Base-by-base conservation (phyloP, 2,888 invertebrate genomes). In the Oasisia sp. region DNA sequence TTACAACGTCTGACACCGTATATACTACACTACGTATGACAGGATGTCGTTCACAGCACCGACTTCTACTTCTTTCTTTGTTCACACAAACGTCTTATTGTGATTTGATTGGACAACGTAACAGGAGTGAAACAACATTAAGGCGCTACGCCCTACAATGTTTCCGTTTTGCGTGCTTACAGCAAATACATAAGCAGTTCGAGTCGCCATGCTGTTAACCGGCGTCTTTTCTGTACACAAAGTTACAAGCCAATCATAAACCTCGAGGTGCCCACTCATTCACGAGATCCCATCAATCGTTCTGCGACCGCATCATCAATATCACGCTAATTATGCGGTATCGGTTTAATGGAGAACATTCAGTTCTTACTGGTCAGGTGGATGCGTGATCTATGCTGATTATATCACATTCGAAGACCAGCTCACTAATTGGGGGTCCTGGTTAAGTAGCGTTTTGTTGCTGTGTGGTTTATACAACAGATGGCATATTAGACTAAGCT, bases 361-460 rank as follows among this genome's bases (percentile, higher is more conserved):
- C 19, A 56, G 9, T 56, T 11, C 56, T 14, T 7, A 74, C 27
- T 74, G 74, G 27, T 74, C 74, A 74, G 74, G n/a, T n/a, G 27
- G 74, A 74, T 74, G 74, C 74, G n/a, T n/a, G 74, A n/a, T 74
- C 74, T 74, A n/a, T 74, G 27, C 74, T 74, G 74, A 74, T 74
- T 74, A 74, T 74, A 74, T 74, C 74, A 74, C 74, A 74, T 74
- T 74, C n/a, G n/a, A 27, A 74, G 74, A 74, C 27, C 74, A 27
- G 74, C 27, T 19, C 19, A 74, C 74, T 74, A 74, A 74, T 74
- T 74, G 74, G 74, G 27, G 74, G 0, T 74, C 27, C 27, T 74
- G 74, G 74, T 74, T 74, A 74, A 74, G 27, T 74, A 74, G 74
- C 74, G 74, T 74, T 74, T 74, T 74, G 74, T 74, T 19, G n/a